Evolutionary conservation across 1,140 invertebrate genomes (phyloP).

Genomic region (Pemphigus obesinymphae): DNA sequence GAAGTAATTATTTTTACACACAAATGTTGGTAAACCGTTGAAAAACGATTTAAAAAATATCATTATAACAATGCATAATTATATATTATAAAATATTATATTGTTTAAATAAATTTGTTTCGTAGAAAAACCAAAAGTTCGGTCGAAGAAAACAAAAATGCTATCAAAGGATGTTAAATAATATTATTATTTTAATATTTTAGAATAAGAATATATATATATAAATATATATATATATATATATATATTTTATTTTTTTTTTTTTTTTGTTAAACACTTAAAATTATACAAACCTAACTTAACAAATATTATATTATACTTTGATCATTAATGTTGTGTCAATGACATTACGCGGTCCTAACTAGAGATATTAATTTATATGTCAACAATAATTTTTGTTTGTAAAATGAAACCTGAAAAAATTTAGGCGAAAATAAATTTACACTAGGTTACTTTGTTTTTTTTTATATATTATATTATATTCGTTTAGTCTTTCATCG

Average conservation of each 20-base stretch:
- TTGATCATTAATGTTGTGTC: slow-evolving; percentile 2
- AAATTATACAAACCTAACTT: slow-evolving; percentile 15
- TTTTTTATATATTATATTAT: neutral
- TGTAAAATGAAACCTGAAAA: neutral
- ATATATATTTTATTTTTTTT: no score
- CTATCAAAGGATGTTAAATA: slow-evolving; percentile 29
- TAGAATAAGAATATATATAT: slow-evolving; percentile 19
- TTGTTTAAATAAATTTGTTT: neutral
- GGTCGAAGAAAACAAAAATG: neutral
- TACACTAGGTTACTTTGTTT: slow-evolving; percentile 9
- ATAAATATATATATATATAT: no score
- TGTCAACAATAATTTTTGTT: neutral
- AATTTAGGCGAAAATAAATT: slow-evolving; percentile 2
- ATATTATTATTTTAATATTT: slow-evolving; percentile 5
- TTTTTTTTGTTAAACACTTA: slow-evolving; percentile 5
- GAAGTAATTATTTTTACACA: neutral
- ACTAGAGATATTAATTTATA: slow-evolving; percentile 37
- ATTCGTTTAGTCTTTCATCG: neutral
- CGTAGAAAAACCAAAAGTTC: neutral
- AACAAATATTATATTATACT: slow-evolving; percentile 22
- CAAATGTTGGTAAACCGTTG: neutral
- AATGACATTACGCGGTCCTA: slow-evolving; percentile 10
- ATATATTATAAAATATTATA: no score
- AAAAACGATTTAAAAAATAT: neutral
- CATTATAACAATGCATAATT: no score